These are phyloP conservation scores for Planiliza haematocheilus DNA, from an alignment of 2,113 vertebrate genomes.

Conservation along the genomic window DNA sequence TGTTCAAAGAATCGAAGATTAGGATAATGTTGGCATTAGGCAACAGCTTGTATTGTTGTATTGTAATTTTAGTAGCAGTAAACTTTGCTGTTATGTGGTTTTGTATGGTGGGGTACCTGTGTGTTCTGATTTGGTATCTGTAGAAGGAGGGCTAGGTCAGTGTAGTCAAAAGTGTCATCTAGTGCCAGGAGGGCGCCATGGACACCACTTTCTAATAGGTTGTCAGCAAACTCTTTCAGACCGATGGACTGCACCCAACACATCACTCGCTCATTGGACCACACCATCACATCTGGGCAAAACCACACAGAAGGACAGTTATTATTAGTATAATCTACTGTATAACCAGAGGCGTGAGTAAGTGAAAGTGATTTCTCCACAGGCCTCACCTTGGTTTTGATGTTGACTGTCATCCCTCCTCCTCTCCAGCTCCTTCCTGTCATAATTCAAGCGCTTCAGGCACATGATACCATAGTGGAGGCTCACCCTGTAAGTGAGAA, in stretches of 20 bases:
- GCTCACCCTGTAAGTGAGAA: constrained; percentile 85
- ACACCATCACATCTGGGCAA: constrained; percentile 91
- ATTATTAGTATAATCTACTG: neutral
- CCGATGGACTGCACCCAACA: constrained; percentile 93
- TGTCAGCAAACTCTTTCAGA: constrained; percentile 93
- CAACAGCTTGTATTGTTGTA: neutral
- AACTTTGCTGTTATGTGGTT: neutral
- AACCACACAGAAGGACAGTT: neutral
- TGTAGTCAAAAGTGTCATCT: constrained; percentile 96
- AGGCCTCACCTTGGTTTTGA: constrained; percentile 87
- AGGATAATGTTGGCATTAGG: constrained; percentile 11
- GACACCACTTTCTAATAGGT: constrained; percentile 92
- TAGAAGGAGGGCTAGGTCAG: constrained; percentile 90
- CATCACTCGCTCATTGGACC: constrained; percentile 96
- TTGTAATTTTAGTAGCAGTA: neutral
- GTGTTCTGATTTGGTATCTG: constrained; percentile 95
- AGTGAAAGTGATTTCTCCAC: constrained; percentile 16
- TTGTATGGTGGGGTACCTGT: constrained; percentile 79
- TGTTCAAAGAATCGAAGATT: constrained; percentile 24
- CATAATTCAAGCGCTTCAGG: constrained; percentile 94
- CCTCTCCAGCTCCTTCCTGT: constrained; percentile 93
- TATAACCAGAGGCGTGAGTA: too few relatives aligned
- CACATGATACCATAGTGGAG: constrained; percentile 96
- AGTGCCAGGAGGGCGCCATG: constrained; percentile 91
- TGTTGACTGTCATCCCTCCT: constrained; percentile 92